Base-by-base conservation (phyloP, 2,888 invertebrate species). In the Amaurobius ferox region DNA sequence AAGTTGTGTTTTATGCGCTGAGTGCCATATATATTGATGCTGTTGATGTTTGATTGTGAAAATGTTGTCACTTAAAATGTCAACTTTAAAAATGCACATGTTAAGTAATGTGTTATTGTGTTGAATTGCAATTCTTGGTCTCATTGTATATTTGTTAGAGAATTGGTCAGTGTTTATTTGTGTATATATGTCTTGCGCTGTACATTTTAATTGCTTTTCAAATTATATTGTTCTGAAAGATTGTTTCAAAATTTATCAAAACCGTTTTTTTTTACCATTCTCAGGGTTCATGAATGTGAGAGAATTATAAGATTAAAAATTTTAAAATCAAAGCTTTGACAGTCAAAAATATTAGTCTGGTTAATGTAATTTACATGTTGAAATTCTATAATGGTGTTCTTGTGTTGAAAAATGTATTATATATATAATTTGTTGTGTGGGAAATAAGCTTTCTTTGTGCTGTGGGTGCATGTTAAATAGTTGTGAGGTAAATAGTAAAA, bases 1-100 rank as follows among this genome's bases (percentile, higher is more conserved):
- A 5, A 67, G 29, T 62, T 77, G 83, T 83, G 71, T 83, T 83
- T 76, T 70, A 16, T 71, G 66, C 55, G 76, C 70, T 83, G 83
- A 83, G 83, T 83, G 83, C 83, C 83, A 83, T 83, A 83, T 71
- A 83, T 70, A 79, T 83, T 71, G 71, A 76, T 48, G 71, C 62
- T 77, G 83, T 83, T 83, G 77, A 71, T 77, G 77, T 83, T 83
- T 76, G 74, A 81, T 76, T 83, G 83, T 83, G 35, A 83, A 81
- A 68, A 48, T 83, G 39, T 71, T 83, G 62, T 55, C 19, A 77
- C 83, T 76, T 73, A 80, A 67, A 80, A 44, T 81, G 81, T 76
- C 70, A 76, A 74, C 40, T 70, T 30, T 66, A 67, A 70, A 83
- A 48, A 66, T 83, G 83, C 83, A 83, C 83, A 83, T 76, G 55